A percentile compares a stretch with the other conserved stretches of the same genome.
These are phyloP conservation scores for Lucilia sericata DNA, from an alignment of 1,140 invertebrate species.

Conservation along the genomic window DNA sequence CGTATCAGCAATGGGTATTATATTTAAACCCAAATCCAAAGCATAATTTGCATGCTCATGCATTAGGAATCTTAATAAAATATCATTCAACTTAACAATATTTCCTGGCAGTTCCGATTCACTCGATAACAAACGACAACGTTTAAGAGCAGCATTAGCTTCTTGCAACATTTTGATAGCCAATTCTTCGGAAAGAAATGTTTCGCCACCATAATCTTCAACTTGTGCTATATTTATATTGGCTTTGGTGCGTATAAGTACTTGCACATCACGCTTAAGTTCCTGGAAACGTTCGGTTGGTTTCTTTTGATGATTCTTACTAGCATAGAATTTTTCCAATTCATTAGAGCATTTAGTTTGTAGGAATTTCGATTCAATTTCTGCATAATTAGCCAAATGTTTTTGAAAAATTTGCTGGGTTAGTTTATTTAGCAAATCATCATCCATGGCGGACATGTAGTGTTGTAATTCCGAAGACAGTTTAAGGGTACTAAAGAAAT, in stretches of 20 bases:
- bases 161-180: conserved; percentile 93
- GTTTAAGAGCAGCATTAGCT: conserved; percentile 88
- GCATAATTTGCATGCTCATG: conserved; percentile 97
- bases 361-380: conserved; percentile 81
- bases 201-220: conserved; percentile 97
- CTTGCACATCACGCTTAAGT: conserved; percentile 91
- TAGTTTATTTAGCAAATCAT: conserved; percentile 82
- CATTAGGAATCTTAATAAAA: conserved; percentile 87
- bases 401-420: conserved; percentile 87
- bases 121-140: conserved; percentile 88
- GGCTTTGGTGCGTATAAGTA: conserved; percentile 88
- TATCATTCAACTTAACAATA: conserved; percentile 87
- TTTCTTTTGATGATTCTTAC: conserved; percentile 95
- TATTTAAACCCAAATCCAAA: conserved; percentile 90
- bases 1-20: conserved; percentile 88
- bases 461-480: conserved; percentile 78
- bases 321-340: conserved; percentile 90
- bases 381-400: conserved; percentile 80
- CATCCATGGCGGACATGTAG: conserved; percentile 86
- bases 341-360: conserved; percentile 80
- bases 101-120: conserved; percentile 83
- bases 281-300: conserved; percentile 87
- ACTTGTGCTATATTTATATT: conserved; percentile 94
- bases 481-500: conserved; percentile 73
- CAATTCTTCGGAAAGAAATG: conserved; percentile 96